Evolutionary conservation across 2,888 invertebrate genomes (phyloP).

Genomic region (Sipha maydis): DNA sequence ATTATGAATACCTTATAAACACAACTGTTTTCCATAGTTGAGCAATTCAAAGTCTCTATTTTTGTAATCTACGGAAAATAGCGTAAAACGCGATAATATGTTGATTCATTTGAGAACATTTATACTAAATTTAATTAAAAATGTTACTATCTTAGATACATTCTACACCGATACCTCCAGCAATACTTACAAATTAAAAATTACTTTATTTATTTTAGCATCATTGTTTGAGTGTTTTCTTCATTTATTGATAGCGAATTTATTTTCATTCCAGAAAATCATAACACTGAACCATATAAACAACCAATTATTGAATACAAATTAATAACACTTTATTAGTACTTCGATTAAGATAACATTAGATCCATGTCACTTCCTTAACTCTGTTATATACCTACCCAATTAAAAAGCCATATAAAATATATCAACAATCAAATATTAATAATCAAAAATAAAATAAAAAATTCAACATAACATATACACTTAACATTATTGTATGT

Average conservation of each 20-base stretch:
- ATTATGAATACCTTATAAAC: neutral
- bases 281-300: neutral
- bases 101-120: conserved; percentile 5
- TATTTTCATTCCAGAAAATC: neutral
- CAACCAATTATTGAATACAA: neutral
- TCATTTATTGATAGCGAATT: neutral
- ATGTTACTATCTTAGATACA: conserved; percentile 18
- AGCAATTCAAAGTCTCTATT: neutral
- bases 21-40: neutral
- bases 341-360: too few relatives aligned
- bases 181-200: neutral
- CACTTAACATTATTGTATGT: too few relatives aligned
- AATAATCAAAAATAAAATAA: too few relatives aligned
- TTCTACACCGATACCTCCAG: conserved; percentile 3
- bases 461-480: too few relatives aligned
- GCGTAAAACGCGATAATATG: conserved; percentile 37
- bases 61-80: conserved; percentile 29
- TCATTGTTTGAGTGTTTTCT: neutral
- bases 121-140: neutral
- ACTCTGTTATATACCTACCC: too few relatives aligned
- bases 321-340: neutral
- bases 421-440: too few relatives aligned
- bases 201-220: conserved; percentile 4
- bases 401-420: too few relatives aligned
- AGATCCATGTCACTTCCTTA: too few relatives aligned